These are phyloP conservation scores for Leptodactylus fallax DNA, from an alignment of 2,797 vertebrate genomes.

Conservation along the genomic window DNA sequence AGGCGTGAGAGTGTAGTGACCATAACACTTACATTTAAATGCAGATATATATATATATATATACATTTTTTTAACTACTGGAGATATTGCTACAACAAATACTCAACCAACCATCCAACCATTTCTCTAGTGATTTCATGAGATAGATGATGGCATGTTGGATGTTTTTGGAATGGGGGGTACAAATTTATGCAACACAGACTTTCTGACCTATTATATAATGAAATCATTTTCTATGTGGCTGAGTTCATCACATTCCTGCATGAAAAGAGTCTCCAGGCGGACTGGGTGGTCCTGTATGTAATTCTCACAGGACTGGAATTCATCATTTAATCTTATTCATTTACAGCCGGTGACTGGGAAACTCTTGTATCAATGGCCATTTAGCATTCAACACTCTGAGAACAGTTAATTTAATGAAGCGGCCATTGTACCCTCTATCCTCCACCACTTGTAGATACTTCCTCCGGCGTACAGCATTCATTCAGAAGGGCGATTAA, in stretches of 20 bases:
- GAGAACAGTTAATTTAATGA: slow-evolving; percentile 20
- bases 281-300: slow-evolving; percentile 32
- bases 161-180: neutral
- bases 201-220: neutral
- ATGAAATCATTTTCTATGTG: neutral
- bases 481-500: neutral
- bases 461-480: neutral
- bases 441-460: neutral
- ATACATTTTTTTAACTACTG: neutral
- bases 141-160: neutral
- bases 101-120: neutral
- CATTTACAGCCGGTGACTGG: slow-evolving; percentile 5
- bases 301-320: slow-evolving; percentile 26
- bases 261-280: neutral
- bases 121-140: neutral
- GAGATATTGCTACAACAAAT: neutral
- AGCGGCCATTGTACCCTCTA: slow-evolving; percentile 4
- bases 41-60: too few relatives aligned
- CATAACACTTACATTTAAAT: too few relatives aligned
- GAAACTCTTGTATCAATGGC: slow-evolving; percentile 8
- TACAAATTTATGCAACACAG: neutral
- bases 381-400: neutral
- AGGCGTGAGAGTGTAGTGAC: too few relatives aligned
- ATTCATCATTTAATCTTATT: slow-evolving; percentile 43
- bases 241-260: slow-evolving; percentile 11